Conservation (phyloP, 2,797 vertebrate species). For the Sibirionetta formosa region DNA sequence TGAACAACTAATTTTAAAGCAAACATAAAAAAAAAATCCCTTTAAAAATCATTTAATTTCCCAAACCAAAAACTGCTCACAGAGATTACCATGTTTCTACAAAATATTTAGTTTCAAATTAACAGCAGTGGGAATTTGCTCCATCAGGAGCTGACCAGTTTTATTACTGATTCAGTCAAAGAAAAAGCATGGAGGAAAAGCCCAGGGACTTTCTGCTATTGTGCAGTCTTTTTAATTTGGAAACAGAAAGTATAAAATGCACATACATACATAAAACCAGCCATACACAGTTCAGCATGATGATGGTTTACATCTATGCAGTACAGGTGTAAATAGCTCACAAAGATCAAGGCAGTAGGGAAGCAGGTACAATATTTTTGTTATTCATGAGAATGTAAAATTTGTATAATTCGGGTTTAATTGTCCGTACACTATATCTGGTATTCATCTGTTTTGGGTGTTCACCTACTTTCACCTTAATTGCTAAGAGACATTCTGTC, state of each 20-base stretch:
- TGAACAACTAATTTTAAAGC: not conserved
- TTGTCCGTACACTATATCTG: not conserved
- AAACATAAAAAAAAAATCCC: not conserved
- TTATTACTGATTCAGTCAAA: not conserved
- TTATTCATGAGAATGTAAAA: not conserved
- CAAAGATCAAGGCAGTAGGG: not conserved
- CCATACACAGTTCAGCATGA: not conserved
- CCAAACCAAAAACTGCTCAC: not conserved
- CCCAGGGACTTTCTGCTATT: not conserved
- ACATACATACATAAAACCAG: not conserved
- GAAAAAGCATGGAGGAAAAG: not conserved
- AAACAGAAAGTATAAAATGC: not conserved
- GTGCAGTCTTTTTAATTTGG: not conserved
- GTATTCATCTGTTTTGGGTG: not conserved
- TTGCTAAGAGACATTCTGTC: not conserved
- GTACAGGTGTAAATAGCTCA: not conserved
- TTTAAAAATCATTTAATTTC: not conserved
- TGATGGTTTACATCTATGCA: not conserved
- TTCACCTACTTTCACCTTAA: constrained; percentile 23
- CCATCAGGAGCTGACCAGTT: not conserved
- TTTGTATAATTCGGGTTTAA: constrained; percentile 38
- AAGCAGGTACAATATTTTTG: constrained; percentile 22
- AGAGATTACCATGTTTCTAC: not conserved
- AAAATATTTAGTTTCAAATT: not conserved
- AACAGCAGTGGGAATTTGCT: not conserved